A percentile compares a stretch with the other conserved stretches of the same genome.
Conservation (phyloP, 2,888 invertebrate genomes). For the Dysmachus trigonus region DNA sequence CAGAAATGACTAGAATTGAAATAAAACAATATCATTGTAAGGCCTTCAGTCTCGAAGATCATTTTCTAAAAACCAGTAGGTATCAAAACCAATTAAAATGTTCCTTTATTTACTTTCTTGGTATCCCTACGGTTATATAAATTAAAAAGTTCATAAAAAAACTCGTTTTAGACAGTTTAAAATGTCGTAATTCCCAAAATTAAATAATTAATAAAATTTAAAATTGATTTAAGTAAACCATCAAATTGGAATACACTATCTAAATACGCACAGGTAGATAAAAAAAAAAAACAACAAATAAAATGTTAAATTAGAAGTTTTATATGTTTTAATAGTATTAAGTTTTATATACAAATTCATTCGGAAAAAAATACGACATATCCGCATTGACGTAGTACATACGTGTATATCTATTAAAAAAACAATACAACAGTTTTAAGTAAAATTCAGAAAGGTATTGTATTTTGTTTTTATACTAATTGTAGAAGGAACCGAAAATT, state of each 20-base stretch:
- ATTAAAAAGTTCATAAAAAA: not conserved
- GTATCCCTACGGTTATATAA: not conserved
- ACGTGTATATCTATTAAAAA: not conserved
- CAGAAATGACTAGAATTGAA: not conserved
- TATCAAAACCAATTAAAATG: not conserved
- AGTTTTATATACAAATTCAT: slow-evolving; percentile 20
- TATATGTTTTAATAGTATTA: slow-evolving; percentile 22
- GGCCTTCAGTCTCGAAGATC: not conserved
- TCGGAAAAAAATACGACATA: not conserved
- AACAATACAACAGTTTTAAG: not conserved
- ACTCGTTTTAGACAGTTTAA: not conserved
- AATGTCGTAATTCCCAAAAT: not conserved
- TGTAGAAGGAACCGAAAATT: not conserved
- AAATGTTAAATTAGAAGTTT: slow-evolving; percentile 4
- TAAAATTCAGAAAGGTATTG: not conserved
- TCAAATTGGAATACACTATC: not conserved
- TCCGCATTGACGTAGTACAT: not conserved
- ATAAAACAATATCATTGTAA: not conserved
- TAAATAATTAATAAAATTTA: not conserved
- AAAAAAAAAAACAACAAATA: not conserved
- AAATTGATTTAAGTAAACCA: not conserved
- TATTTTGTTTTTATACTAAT: not conserved
- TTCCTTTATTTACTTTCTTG: not conserved
- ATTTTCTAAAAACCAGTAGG: not conserved
- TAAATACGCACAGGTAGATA: slow-evolving; percentile 16